Evolutionary conservation across 2,888 invertebrate genomes (phyloP).

Genomic region (Drosophila stalkeri): DNA sequence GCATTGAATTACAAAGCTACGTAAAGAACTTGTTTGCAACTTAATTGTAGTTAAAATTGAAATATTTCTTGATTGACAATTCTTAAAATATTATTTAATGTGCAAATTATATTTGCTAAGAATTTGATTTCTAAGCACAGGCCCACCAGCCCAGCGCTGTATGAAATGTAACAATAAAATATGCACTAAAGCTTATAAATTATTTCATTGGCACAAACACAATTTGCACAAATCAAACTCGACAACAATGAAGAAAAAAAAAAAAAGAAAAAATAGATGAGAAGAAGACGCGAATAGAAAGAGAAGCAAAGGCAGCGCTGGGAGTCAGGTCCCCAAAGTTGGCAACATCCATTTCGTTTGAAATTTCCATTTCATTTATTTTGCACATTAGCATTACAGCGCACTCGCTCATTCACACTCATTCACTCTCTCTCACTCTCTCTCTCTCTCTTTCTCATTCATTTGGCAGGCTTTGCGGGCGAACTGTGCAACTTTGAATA

Average conservation of each 20-base stretch:
- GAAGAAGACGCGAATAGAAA: slow-evolving; percentile 22
- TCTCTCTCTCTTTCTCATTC: slow-evolving; percentile 31
- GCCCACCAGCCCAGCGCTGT: background rate
- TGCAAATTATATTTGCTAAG: background rate
- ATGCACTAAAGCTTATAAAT: slow-evolving; percentile 75
- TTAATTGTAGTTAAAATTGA: background rate
- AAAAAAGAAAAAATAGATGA: slow-evolving; percentile 22
- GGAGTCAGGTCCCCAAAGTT: slow-evolving; percentile 33
- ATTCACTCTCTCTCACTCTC: slow-evolving; percentile 4
- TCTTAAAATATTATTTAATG: background rate
- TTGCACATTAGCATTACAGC: slow-evolving; percentile 74
- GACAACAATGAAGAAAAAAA: slow-evolving; percentile 60
- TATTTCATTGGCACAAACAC: slow-evolving; percentile 80
- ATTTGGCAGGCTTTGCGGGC: slow-evolving; percentile 88
- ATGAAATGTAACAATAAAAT: slow-evolving; percentile 44
- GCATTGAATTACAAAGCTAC: background rate
- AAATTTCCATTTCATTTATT: slow-evolving; percentile 82
- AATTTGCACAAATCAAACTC: slow-evolving; percentile 83
- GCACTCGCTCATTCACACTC: slow-evolving; percentile 5
- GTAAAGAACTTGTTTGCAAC: background rate
- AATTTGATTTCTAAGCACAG: background rate
- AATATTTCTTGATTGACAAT: background rate
- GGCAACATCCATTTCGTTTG: slow-evolving; percentile 46
- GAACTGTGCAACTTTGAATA: slow-evolving; percentile 90
- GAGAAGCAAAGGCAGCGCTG: background rate